These are phyloP conservation scores for Siniperca undulata DNA, from an alignment of 2,797 vertebrate genomes.

Conservation along the genomic window DNA sequence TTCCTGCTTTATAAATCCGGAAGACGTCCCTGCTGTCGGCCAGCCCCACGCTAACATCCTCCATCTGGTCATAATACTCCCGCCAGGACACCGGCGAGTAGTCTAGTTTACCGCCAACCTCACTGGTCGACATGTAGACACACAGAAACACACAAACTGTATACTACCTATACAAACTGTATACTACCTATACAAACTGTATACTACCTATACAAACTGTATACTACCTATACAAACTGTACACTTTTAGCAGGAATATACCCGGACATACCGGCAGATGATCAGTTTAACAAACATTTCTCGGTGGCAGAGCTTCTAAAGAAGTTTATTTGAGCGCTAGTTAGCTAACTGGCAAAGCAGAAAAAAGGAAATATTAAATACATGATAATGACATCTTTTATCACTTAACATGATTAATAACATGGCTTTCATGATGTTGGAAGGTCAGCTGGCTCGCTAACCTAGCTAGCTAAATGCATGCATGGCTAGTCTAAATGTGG, in stretches of 20 bases:
- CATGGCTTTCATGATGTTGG: not conserved
- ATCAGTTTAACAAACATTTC: not conserved
- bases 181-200: too few relatives aligned
- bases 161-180: too few relatives aligned
- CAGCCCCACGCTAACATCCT: conserved; percentile 74
- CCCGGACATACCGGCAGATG: too few relatives aligned
- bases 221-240: not conserved
- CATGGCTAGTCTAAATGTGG: not conserved
- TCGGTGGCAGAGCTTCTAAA: not conserved
- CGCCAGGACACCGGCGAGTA: conserved; percentile 82
- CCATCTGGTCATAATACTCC: conserved; percentile 80
- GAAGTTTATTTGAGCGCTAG: too few relatives aligned
- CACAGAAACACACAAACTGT: conserved; percentile 22
- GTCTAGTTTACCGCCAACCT: conserved; percentile 58
- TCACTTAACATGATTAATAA: too few relatives aligned
- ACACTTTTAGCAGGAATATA: not conserved
- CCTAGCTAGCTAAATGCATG: not conserved
- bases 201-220: not conserved
- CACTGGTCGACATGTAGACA: conserved; percentile 52
- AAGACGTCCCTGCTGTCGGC: conserved; percentile 75
- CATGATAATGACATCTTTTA: not conserved
- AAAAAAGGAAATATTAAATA: not conserved
- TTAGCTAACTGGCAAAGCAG: not conserved
- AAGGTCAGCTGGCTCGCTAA: not conserved
- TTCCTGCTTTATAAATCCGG: conserved; percentile 74